Evolutionary conservation across 2,888 invertebrate species (phyloP), one percentile per base, ranked within the genome.

Genomic region (Netelia fuscicornis): DNA sequence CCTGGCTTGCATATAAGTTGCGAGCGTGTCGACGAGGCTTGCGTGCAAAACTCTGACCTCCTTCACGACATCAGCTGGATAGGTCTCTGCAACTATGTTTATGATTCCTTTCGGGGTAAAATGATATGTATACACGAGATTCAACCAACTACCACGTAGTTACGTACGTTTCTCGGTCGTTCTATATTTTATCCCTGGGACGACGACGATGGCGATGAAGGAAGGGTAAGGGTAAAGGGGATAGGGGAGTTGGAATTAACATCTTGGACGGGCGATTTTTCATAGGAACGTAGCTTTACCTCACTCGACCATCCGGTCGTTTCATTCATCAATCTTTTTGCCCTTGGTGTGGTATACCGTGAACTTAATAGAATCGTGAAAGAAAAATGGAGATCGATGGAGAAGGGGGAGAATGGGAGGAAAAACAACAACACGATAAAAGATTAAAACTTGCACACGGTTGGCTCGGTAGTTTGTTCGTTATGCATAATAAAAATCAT

Each of bases 1-100:
- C 6, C 30, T 5, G 6, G 20, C 11, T 48, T 78, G 64, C 44
- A 70, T 76, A 62, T 76, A 65, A 37, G 37, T 71, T 11, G 44
- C 76, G 25, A 44, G 58, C 52, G 67, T 23, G 44, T 44, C 42
- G 54, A 20, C 23, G 30, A 75, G 44, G 74, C 86, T 90, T 87
- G 90, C 89, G 89, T 90, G 90, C 89, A 85, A 81, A 60, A 56
- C 78, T 82, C 85, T 89, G 91, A 90, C 91, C 91, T 89, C 89
- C 87, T 91, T 90, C 88, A 87, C 86, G 87, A 89, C 87, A 87
- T 87, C 86, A 30, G 68, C 25, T 88, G 87, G 89, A 89, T 88
- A 89, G 88, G 88, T 89, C 67, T 83, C 44, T 60, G 42, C 67
- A 65, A 37, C 65, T 62, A 72, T 72, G 70, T 74, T 70, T 75